Base-by-base conservation (phyloP, 2,888 invertebrate species). In the Corythucha ciliata region DNA sequence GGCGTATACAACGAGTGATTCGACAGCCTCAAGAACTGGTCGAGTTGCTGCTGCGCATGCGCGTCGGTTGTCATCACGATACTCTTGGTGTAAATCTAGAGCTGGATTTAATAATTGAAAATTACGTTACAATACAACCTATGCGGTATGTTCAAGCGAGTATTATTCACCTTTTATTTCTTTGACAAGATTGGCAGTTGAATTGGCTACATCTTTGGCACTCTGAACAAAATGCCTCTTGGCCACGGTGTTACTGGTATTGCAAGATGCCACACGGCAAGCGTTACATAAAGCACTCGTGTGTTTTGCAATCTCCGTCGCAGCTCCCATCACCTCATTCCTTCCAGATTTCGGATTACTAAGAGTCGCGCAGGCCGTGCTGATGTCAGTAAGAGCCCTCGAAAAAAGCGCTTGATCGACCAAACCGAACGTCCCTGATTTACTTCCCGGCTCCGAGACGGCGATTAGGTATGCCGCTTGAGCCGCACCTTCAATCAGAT, bases 211-310 rank as follows among this genome's bases (percentile, higher is more conserved):
- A 64, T 96, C 93, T 68, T 94, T 93, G 48, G 97, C 97, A 58
- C 91, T 87, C 67, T 96, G 92, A 48, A 98, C 94, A 69, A 98
- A 96, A 69, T 94, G 94, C 26, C 93, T 72, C 71, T 96, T 96
- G 50, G 92, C 92, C 3, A 86, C 85, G 0, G 93, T 88, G 69
- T 90, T 90, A 52, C 76, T 78, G 1, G 92, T 91, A 65, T 86
- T 86, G 57, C 87, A 85, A 25, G 93, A 93, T 0, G 97, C 96
- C 47, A 83, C 78, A 25, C 96, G 79, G 66, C 97, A 97, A 32
- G 93, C 87, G 66, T 93, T 94, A 70, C 97, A 97, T 45, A 98
- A 74, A 6, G 91, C 83, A 57, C 90, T 89, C 0, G 97, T 96
- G 71, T 97, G 92, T 67, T 92, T 93, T 12, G 97, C 97, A 44